Evolutionary conservation across 1,140 invertebrate genomes (phyloP).

Genomic region (Zaprionus inermis): DNA sequence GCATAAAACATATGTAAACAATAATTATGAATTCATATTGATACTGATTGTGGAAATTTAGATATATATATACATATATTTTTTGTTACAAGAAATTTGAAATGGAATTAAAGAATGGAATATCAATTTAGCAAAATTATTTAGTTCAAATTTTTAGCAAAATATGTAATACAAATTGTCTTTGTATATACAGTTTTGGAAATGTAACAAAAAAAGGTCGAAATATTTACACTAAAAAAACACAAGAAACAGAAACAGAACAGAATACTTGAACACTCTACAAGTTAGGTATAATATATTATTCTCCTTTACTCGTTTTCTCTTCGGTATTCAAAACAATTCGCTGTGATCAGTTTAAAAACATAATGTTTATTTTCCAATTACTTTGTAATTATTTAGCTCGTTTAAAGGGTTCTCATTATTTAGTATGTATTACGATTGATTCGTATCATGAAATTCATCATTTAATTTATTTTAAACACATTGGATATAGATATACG

Average conservation of each 20-base stretch:
- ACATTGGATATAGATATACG: conserved; percentile 3
- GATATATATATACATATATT: conserved; percentile 44
- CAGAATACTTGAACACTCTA: conserved; percentile 4
- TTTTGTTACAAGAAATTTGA: conserved; percentile 50
- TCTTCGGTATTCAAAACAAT: conserved; percentile 64
- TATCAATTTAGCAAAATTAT: conserved; percentile 33
- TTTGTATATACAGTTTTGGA: conserved; percentile 65
- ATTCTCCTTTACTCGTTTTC: conserved; percentile 38
- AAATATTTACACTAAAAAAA: conserved; percentile 24
- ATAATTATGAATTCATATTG: conserved; percentile 42
- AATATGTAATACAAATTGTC: conserved; percentile 54
- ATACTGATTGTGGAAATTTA: conserved; percentile 38
- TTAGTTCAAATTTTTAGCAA: conserved; percentile 60
- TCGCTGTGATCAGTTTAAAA: conserved; percentile 77
- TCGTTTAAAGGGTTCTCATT: conserved; percentile 60
- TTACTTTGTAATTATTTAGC: conserved; percentile 45
- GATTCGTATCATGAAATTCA: conserved; percentile 17
- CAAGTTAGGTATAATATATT: conserved; percentile 13
- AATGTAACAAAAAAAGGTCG: conserved; percentile 24
- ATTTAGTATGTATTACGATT: conserved; percentile 55
- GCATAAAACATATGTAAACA: conserved; percentile 39
- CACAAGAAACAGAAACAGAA: conserved; percentile 20
- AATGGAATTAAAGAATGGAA: conserved; percentile 23
- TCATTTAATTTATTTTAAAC: conserved; percentile 60
- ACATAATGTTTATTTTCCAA: conserved; percentile 41